A percentile compares a stretch with the other conserved stretches of the same genome.
Conservation (phyloP, 2,888 invertebrate species). For the Mechanitis mazaeus region DNA sequence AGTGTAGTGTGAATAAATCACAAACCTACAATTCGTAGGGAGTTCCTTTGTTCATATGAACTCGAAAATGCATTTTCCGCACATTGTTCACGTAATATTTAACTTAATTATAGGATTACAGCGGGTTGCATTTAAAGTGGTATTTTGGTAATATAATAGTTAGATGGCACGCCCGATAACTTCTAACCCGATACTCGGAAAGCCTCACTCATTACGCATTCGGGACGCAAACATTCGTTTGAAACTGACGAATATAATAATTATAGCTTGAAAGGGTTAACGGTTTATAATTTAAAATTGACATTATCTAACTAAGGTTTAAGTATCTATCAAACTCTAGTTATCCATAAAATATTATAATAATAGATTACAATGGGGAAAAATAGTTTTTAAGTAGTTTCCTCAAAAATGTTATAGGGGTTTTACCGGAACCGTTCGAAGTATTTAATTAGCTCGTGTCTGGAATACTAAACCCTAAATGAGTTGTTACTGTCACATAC, state of each 20-base stretch:
- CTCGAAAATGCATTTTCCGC: constrained; percentile 70
- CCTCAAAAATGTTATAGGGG: too few relatives aligned
- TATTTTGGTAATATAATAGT: constrained; percentile 76
- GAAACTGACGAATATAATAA: constrained; percentile 73
- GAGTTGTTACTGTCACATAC: too few relatives aligned
- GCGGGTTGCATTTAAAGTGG: constrained; percentile 69
- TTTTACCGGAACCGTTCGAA: too few relatives aligned
- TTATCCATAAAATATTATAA: too few relatives aligned
- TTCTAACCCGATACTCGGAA: constrained; percentile 69
- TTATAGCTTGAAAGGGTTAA: constrained; percentile 67
- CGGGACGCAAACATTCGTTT: constrained; percentile 60
- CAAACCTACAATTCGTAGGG: constrained; percentile 57
- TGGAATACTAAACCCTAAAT: too few relatives aligned
- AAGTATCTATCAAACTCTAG: too few relatives aligned
- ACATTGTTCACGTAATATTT: constrained; percentile 65
- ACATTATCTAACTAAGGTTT: neutral
- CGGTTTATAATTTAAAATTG: constrained; percentile 31
- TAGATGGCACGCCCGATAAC: constrained; percentile 74
- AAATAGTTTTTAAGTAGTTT: too few relatives aligned
- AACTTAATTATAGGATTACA: constrained; percentile 74
- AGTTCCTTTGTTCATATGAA: constrained; percentile 56
- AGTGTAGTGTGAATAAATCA: constrained; percentile 49
- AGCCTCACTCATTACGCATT: constrained; percentile 69
- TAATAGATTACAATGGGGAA: too few relatives aligned
- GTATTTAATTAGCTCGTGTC: too few relatives aligned